Evolutionary conservation across 2,888 invertebrate species (phyloP).

Genomic region (Diarsia brunnea): DNA sequence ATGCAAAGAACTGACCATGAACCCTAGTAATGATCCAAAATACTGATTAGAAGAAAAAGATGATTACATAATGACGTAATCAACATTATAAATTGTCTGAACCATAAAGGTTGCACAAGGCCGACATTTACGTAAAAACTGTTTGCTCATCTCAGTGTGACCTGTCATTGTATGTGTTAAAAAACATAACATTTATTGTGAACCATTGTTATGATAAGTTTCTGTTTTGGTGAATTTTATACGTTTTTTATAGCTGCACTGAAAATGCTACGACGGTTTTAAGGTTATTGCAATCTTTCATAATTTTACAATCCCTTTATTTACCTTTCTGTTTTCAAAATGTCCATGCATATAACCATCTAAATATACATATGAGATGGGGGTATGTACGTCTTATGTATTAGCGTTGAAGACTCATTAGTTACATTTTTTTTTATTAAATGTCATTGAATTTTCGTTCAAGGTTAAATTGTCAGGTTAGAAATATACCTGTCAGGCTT

Average conservation of each 20-base stretch:
- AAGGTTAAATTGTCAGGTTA: constrained; percentile 55
- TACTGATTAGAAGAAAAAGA: constrained; percentile 6
- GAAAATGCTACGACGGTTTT: neutral
- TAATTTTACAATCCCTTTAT: neutral
- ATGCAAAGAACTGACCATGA: constrained; percentile 13
- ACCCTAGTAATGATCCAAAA: constrained; percentile 21
- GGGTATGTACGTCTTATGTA: neutral
- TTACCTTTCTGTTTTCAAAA: neutral
- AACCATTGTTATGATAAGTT: constrained; percentile 23
- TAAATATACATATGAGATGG: neutral
- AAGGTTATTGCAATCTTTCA: constrained; percentile 20
- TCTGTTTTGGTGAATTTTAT: constrained; percentile 22
- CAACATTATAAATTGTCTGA: constrained; percentile 29
- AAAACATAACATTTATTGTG: constrained; percentile 32
- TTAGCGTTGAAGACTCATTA: constrained; percentile 36
- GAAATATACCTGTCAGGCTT: constrained; percentile 57
- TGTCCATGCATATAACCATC: neutral
- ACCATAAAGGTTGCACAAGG: constrained; percentile 43
- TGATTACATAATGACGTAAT: constrained; percentile 23
- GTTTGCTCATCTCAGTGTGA: constrained; percentile 39
- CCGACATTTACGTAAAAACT: constrained; percentile 39
- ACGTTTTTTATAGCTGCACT: neutral
- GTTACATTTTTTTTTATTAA: constrained; percentile 38
- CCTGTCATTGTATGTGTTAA: constrained; percentile 26
- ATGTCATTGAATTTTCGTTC: constrained; percentile 53